These are phyloP conservation scores for Drosophila monieri DNA, from an alignment of 2,888 invertebrate species.

Conservation along the genomic window DNA sequence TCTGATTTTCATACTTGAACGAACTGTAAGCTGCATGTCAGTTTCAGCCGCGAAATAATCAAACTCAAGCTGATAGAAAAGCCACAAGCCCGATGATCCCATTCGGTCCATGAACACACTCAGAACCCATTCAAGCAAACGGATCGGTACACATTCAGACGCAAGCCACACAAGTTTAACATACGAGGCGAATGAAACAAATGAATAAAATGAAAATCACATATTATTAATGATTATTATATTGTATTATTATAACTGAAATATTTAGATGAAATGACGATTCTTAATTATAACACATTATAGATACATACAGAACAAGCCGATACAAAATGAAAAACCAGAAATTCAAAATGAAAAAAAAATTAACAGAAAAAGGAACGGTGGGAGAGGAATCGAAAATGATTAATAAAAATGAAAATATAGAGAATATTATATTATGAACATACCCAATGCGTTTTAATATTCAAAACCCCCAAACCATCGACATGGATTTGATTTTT, in stretches of 20 bases:
- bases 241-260: constrained; percentile 81
- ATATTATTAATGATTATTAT: constrained; percentile 79
- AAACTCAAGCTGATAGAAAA: constrained; percentile 33
- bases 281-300: constrained; percentile 81
- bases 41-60: constrained; percentile 37
- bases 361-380: constrained; percentile 42
- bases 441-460: constrained; percentile 40
- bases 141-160: constrained; percentile 35
- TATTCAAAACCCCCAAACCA: background rate
- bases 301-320: constrained; percentile 78
- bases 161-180: constrained; percentile 38
- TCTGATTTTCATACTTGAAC: constrained; percentile 54
- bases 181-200: constrained; percentile 49
- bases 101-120: constrained; percentile 40
- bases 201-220: constrained; percentile 65
- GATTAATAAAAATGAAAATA: constrained; percentile 80
- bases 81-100: constrained; percentile 33
- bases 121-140: constrained; percentile 28
- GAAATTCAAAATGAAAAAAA: constrained; percentile 51
- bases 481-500: too few species aligned
- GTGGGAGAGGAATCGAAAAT: constrained; percentile 48
- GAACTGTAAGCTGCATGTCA: constrained; percentile 37
- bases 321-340: constrained; percentile 44
- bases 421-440: constrained; percentile 81
- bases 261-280: constrained; percentile 82